Evolutionary conservation across 2,888 invertebrate genomes (phyloP), one percentile per base, ranked within the genome.

Genomic region (Adela reaumurella): DNA sequence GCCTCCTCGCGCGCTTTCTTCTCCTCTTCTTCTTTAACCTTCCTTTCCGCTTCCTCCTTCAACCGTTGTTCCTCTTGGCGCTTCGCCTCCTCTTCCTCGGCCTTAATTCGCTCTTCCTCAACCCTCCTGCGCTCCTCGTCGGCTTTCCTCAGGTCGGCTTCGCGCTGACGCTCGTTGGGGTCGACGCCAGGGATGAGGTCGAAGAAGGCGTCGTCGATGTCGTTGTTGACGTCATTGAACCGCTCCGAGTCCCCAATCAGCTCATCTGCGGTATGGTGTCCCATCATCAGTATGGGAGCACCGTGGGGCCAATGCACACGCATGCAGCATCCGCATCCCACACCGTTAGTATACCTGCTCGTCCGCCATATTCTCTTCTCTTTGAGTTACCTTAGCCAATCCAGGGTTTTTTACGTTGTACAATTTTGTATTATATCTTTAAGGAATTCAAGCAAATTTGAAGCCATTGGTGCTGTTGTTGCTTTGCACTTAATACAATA

Each of bases 171-270:
- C 52, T 54, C 54, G 54, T 62, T 74, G 59, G 80, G 76, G 59
- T 79, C 74, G 56, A 84, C 81, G 59, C 83, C 83, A 49, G 82
- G 82, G 70, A 85, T 82, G 60, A 88, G 80, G 72, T 95, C 94
- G 65, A 92, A 87, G 83, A 95, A 94, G 59, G 95, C 94, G 70
- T 87, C 84, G 81, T 96, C 96, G 84, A 97, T 85, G 81, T 92
- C 94, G 73, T 94, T 91, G 62, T 91, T 92, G 79, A 97, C 91
- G 71, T 89, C 86, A 81, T 93, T 94, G 86, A 88, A 95, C 77
- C 87, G 88, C 84, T 95, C 94, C 83, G 90, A 94, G 77, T 90
- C 90, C 67, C 78, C 81, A 80, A 92, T 89, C 81, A 90, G 84
- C 68, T 92, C 91, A 85, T 92, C 92, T 91, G 85, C 64, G 81